Base-by-base conservation (phyloP, 1,140 invertebrate species). In the Muscidifurax raptorellus region DNA sequence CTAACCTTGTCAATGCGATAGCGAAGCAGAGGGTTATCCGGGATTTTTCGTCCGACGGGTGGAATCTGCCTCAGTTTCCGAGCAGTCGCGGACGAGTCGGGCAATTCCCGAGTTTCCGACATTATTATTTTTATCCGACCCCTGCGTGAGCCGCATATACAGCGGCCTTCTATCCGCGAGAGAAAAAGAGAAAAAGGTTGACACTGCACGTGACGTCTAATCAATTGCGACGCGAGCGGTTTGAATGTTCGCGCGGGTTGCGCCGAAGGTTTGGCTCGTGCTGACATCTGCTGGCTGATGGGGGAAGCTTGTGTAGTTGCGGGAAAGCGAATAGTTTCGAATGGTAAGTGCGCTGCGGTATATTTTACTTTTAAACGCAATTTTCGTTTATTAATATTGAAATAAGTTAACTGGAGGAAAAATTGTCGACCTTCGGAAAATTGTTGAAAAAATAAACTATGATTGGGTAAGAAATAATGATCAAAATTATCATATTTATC, bases 1-100 rank as follows among this genome's bases (percentile, higher is more conserved):
- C 69, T 82, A 82, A 82, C 80, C 80, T 82, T 59, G 25, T 59
- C 22, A 9, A 59, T 25, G 2, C 40, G 44, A 82, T 25, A 82
- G 3, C 32, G 27, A 1, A 32, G 27, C 10, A 74, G 36, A 59
- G 27, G 44, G 72, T 74, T 82, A 67, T 82, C 30, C 36, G 52
- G 12, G 7, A 22, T 59, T 74, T 59, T 64, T 9, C 6, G 1
- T 47, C 47, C 30, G 32, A 82, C 47, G 9, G 15, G 4, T 2
- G 9, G 27, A 18, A 71, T 71, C 27, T 10, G 36, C 28, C 0
- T 72, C 27, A 30, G 15, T 52, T 44, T 80, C 13, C 27, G 25
- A 47, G 69, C 44, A 2, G 2, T 2, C 7, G 52, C 4, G 4
- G 9, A 10, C 27, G 40, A 40, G 66, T 79, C n/a, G 25, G 59